Evolutionary conservation across 2,113 vertebrate genomes (phyloP).

Genomic region (Cyanistes caeruleus): DNA sequence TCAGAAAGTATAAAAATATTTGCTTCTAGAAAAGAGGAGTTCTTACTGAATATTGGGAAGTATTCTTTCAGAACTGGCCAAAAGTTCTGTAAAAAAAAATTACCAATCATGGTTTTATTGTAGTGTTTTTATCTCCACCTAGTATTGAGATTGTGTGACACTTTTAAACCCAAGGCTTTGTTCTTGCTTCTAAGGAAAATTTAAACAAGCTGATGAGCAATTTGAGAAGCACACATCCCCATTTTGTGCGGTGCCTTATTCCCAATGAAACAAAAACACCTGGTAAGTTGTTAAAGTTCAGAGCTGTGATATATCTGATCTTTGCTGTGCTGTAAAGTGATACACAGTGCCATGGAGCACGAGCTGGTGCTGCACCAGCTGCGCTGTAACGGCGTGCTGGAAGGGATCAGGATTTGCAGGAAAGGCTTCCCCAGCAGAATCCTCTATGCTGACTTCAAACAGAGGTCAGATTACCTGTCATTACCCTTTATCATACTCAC

Average conservation of each 20-base stretch:
- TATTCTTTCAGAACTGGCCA: not conserved
- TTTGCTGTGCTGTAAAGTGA: not conserved
- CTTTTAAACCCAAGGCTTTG: not conserved
- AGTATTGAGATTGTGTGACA: not conserved
- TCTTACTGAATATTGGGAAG: not conserved
- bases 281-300: constrained; percentile 26
- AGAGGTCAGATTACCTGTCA: constrained; percentile 19
- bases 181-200: constrained; percentile 53
- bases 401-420: constrained; percentile 63
- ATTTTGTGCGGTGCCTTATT: constrained; percentile 64
- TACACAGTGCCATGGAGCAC: constrained; percentile 56
- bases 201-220: constrained; percentile 67
- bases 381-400: constrained; percentile 44
- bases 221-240: constrained; percentile 59
- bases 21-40: not conserved
- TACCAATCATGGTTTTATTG: not conserved
- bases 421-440: constrained; percentile 64
- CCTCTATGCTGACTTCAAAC: constrained; percentile 57
- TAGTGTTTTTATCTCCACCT: not conserved
- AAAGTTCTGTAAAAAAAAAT: not conserved
- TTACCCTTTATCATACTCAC: not conserved
- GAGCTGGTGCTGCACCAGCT: constrained; percentile 62
- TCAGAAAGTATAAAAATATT: not conserved
- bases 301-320: not conserved
- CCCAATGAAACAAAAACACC: constrained; percentile 66